Percentiles rank a stretch among this genome's conserved stretches.
Evolutionary conservation across 35 echinoderm and acorn worm species (phyloP).

Genomic region (Lytechinus variegatus): DNA sequence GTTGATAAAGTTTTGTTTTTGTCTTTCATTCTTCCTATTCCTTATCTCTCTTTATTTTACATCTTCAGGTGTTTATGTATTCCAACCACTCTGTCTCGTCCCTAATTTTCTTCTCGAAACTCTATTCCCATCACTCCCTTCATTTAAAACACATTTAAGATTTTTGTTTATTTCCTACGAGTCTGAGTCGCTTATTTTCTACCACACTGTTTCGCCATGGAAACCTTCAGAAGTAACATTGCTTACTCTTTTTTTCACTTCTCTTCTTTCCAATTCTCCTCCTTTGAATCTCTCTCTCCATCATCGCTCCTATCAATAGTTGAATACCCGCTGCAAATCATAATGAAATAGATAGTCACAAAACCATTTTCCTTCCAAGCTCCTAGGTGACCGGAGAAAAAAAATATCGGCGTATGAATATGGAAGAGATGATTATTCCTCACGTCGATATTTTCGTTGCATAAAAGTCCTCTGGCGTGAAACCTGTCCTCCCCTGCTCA

Average conservation of each 20-base stretch:
- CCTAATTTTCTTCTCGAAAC: neutral
- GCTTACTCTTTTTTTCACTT: neutral
- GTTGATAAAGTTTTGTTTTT: too few species aligned
- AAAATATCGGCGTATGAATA: neutral
- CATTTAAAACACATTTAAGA: too few species aligned
- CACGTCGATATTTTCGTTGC: neutral
- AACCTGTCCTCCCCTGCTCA: neutral
- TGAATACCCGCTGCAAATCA: neutral
- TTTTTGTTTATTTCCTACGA: too few species aligned
- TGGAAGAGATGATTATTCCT: neutral
- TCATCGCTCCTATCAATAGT: neutral
- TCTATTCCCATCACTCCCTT: neutral
- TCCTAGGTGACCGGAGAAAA: neutral
- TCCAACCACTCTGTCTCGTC: neutral
- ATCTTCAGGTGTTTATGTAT: neutral
- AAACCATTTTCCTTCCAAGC: neutral
- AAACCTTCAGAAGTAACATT: too few species aligned
- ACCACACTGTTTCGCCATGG: too few species aligned
- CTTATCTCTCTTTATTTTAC: too few species aligned
- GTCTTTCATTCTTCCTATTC: too few species aligned
- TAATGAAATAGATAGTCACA: conserved; percentile 3
- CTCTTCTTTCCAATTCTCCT: neutral
- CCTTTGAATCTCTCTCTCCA: neutral
- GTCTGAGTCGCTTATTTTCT: too few species aligned
- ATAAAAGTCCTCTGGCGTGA: neutral